Evolutionary conservation across 2,797 vertebrate genomes (phyloP).

Genomic region (Rhadinocentrus ornatus): DNA sequence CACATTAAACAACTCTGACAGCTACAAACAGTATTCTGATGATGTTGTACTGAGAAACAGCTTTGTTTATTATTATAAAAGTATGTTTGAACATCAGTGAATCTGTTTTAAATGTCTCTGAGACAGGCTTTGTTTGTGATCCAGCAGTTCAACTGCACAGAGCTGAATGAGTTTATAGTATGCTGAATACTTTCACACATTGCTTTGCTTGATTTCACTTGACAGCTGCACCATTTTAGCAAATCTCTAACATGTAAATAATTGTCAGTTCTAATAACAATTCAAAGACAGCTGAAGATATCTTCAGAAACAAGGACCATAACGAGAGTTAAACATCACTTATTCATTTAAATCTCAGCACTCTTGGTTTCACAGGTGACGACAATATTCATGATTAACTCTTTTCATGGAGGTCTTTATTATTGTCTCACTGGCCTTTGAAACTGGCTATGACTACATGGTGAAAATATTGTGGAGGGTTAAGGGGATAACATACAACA

Average conservation of each 20-base stretch:
- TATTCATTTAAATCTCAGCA: slow-evolving; percentile 13
- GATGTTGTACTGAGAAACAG: slow-evolving; percentile 14
- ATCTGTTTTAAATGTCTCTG: slow-evolving; percentile 16
- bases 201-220: background rate
- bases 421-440: slow-evolving; percentile 39
- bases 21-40: slow-evolving; percentile 25
- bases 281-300: background rate
- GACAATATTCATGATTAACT: slow-evolving; percentile 17
- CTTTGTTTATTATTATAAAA: slow-evolving; percentile 50
- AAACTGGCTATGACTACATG: slow-evolving; percentile 6
- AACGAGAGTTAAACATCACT: background rate
- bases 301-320: background rate
- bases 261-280: background rate
- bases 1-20: slow-evolving; percentile 47
- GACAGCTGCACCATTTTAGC: background rate
- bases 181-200: background rate
- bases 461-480: slow-evolving; percentile 24
- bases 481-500: slow-evolving; percentile 33
- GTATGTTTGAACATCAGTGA: too few relatives aligned
- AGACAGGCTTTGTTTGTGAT: slow-evolving; percentile 43
- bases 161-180: background rate
- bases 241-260: slow-evolving; percentile 6
- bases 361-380: slow-evolving; percentile 27
- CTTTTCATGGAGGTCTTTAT: background rate
- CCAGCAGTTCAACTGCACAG: slow-evolving; percentile 2